These are phyloP conservation scores for Parauchenoglanis punctatus DNA, from an alignment of 2,797 vertebrate genomes.

Conservation along the genomic window DNA sequence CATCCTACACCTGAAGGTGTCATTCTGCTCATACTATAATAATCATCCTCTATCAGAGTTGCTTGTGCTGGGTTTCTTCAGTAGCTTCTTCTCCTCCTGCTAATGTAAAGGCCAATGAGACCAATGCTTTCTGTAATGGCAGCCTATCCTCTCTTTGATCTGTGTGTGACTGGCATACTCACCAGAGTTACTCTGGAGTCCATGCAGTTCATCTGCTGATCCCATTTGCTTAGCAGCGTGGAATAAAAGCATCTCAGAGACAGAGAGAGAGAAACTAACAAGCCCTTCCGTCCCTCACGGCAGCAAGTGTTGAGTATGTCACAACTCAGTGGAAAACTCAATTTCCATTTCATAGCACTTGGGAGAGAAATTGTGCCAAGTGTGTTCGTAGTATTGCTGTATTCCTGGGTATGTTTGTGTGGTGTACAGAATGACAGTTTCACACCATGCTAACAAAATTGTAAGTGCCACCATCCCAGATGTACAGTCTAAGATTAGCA, in stretches of 20 bases:
- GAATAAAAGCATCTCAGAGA: constrained; percentile 65
- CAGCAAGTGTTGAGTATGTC: constrained; percentile 64
- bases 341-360: constrained; percentile 66
- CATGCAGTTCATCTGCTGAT: constrained; percentile 61
- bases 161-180: constrained; percentile 54
- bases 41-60: constrained; percentile 29
- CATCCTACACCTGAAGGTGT: not conserved
- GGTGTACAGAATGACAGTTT: constrained; percentile 17
- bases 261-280: constrained; percentile 60
- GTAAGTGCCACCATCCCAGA: constrained; percentile 14
- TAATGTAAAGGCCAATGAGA: constrained; percentile 29
- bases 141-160: constrained; percentile 45
- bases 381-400: constrained; percentile 13
- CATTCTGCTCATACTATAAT: not conserved
- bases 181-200: constrained; percentile 55
- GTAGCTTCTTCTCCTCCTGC: constrained; percentile 15
- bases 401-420: constrained; percentile 19
- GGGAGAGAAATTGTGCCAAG: constrained; percentile 34
- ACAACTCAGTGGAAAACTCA: constrained; percentile 59
- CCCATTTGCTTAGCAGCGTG: constrained; percentile 68
- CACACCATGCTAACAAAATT: constrained; percentile 26
- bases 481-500: constrained; percentile 18
- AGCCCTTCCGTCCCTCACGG: constrained; percentile 54
- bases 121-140: not conserved
- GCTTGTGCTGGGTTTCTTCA: constrained; percentile 30